Conservation (phyloP, 2,888 invertebrate genomes). For the Pimpla rufipes region DNA sequence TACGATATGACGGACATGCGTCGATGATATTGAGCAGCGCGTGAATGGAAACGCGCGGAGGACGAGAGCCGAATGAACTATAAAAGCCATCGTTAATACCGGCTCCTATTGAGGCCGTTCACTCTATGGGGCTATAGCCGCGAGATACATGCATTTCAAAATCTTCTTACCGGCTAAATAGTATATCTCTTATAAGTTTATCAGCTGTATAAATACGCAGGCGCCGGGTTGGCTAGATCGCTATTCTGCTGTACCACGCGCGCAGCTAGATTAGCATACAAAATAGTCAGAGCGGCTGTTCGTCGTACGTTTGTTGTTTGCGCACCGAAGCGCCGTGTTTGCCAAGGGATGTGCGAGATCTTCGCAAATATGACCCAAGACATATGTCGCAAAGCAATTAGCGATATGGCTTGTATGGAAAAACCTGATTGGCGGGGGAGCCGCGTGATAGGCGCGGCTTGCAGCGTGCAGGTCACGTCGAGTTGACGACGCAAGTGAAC, state of each 20-base stretch:
- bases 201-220: not conserved
- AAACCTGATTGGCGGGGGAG: too few relatives aligned
- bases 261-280: not conserved
- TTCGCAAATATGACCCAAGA: too few relatives aligned
- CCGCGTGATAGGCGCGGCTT: too few relatives aligned
- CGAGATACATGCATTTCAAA: not conserved
- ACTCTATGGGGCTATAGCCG: not conserved
- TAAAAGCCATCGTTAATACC: not conserved
- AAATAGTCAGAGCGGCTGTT: too few relatives aligned
- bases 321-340: too few relatives aligned
- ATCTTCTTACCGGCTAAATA: not conserved
- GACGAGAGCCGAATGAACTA: not conserved
- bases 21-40: not conserved
- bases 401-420: too few relatives aligned
- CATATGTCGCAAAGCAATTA: too few relatives aligned
- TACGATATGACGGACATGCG: slow-evolving; percentile 8
- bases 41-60: not conserved
- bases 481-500: too few relatives aligned
- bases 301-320: too few relatives aligned
- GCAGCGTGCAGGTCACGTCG: too few relatives aligned
- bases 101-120: not conserved
- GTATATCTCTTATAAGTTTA: not conserved
- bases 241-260: not conserved
- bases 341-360: too few relatives aligned
- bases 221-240: not conserved